phyloP scores from a whole-genome alignment of 2,797 vertebrate genomes.

The Erithacus rubecula region DNA sequence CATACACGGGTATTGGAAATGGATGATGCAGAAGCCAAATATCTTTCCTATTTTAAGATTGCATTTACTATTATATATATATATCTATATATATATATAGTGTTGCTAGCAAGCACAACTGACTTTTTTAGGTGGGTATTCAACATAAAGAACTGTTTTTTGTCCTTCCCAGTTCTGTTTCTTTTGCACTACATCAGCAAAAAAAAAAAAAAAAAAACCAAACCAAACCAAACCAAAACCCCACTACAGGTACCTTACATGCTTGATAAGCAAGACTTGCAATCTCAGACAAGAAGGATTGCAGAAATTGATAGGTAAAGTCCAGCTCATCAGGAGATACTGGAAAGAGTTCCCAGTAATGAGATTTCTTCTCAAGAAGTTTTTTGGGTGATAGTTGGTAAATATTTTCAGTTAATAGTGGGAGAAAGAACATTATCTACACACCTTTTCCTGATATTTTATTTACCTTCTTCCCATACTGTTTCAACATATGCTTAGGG shows the following conservation, averaged over 20 bases:
- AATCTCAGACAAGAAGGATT: neutral
- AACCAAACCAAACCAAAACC: no score
- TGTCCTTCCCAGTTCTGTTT: neutral
- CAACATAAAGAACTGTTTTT: neutral
- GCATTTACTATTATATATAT: neutral
- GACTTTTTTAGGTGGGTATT: neutral
- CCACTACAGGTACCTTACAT: neutral
- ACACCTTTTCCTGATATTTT: neutral
- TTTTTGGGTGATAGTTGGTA: fast-evolving
- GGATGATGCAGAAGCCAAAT: neutral
- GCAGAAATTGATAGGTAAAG: neutral
- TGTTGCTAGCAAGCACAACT: neutral
- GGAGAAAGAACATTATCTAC: neutral
- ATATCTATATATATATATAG: neutral
- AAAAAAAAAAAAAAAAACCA: neutral
- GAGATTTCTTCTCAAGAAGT: neutral
- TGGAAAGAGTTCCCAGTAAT: neutral
- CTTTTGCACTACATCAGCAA: neutral
- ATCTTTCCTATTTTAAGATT: neutral
- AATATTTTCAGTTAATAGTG: neutral
- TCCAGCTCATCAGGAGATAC: neutral
- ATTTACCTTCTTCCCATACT: neutral
- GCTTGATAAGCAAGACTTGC: neutral
- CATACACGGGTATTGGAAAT: neutral
- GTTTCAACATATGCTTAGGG: neutral